Evolutionary conservation across 2,888 invertebrate species (phyloP), one percentile per base, ranked within the genome.

Genomic region (Epistrophella euchroma): DNA sequence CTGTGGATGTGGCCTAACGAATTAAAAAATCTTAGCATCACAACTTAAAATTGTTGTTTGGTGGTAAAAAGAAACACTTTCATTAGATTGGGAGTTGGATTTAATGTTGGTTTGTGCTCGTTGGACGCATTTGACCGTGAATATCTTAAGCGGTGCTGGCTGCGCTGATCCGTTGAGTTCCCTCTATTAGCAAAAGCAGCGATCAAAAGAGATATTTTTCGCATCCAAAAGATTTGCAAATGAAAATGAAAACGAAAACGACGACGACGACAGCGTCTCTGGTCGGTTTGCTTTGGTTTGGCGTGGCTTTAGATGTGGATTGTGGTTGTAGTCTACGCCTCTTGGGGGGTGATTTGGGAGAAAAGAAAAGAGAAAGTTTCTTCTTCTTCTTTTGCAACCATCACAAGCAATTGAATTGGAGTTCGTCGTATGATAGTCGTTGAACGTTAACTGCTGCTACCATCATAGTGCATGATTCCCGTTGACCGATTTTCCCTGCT

Each of bases 231-330:
- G 82, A 88, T 88, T 88, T 88, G 88, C 88, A 88, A 89, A 89
- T 88, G 88, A 86, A 88, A 89, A 88, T 88, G 89, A 89, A 89
- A 89, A 89, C 84, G 88, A 89, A 89, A 88, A 87, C 76, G 19
- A 68, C 45, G 56, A 45, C 68, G n/a, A 47, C 25, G 56, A 37
- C 70, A 6, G 1, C 13, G 32, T 43, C 52, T 60, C 13, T 19
- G 60, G 52, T 50, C 78, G 66, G 71, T 76, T 58, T 2, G 60
- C 19, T 22, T 52, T 25, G 52, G 25, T 52, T 28, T 28, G 28
- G 28, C 6, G 4, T 25, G 9, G 25, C 13, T 64, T 35, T 40
- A 25, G 43, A 43, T 62, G 37, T 62, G 43, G 43, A 28, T 45
- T 64, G 45, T 64, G 64, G 64, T 62, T 11, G 28, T 45, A 10